Evolutionary conservation across 2,888 invertebrate species (phyloP).

Genomic region (Trisateles emortualis): DNA sequence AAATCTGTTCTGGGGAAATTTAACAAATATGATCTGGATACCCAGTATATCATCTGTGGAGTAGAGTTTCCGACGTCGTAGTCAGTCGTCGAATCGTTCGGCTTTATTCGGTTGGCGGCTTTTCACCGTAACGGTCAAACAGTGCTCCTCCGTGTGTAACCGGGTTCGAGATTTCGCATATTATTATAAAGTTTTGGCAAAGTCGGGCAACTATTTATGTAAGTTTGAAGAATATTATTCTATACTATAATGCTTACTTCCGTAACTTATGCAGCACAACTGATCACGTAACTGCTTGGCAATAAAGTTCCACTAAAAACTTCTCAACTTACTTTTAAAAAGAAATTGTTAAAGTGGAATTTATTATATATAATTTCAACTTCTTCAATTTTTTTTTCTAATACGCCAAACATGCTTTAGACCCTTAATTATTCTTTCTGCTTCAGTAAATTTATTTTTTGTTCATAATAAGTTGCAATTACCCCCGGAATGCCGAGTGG

Average conservation of each 20-base stretch:
- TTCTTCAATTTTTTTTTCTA: slow-evolving; percentile 7
- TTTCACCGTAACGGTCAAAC: slow-evolving; percentile 39
- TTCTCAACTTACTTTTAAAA: slow-evolving; percentile 37
- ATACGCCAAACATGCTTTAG: slow-evolving; percentile 21
- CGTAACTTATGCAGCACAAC: slow-evolving; percentile 39
- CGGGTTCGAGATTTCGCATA: slow-evolving; percentile 22
- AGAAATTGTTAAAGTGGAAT: slow-evolving; percentile 17
- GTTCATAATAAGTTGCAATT: slow-evolving; percentile 83
- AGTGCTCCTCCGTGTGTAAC: slow-evolving; percentile 31
- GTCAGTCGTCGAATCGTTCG: too few species aligned
- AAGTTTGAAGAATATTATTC: too few species aligned
- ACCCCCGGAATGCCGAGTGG: slow-evolving; percentile 87
- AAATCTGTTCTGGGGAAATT: too few species aligned
- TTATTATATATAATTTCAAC: too few species aligned
- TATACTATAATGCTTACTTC: too few species aligned
- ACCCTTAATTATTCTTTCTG: slow-evolving; percentile 38
- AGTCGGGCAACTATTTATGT: slow-evolving; percentile 28
- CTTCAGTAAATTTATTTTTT: slow-evolving; percentile 55
- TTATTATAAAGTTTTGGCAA: slow-evolving; percentile 13
- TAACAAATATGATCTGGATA: too few species aligned
- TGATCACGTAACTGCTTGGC: slow-evolving; percentile 46
- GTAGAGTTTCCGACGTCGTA: slow-evolving; percentile 32
- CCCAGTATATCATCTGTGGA: too few species aligned
- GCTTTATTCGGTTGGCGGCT: slow-evolving; percentile 44
- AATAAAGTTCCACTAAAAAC: slow-evolving; percentile 49